Evolutionary conservation across 2,113 vertebrate genomes (phyloP).

Genomic region (Corapipo altera): DNA sequence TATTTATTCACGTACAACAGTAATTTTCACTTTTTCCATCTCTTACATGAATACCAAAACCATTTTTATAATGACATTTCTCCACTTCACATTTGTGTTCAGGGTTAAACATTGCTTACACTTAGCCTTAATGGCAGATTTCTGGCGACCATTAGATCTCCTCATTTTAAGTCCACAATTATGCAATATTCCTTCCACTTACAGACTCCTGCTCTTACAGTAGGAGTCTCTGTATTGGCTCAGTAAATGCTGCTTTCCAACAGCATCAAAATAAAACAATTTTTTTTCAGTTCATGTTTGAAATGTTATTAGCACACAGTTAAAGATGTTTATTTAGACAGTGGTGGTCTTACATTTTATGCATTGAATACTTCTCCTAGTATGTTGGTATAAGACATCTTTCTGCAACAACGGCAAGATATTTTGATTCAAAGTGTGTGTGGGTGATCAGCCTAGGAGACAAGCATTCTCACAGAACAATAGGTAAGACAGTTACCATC

Average conservation of each 20-base stretch:
- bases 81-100: background rate
- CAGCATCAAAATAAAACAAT: background rate
- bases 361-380: background rate
- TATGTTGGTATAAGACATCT: background rate
- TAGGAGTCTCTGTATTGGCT: background rate
- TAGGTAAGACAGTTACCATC: background rate
- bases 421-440: background rate
- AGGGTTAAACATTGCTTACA: background rate
- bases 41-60: background rate
- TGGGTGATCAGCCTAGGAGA: background rate
- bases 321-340: background rate
- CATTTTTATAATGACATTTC: background rate
- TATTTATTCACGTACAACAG: background rate
- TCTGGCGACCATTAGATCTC: background rate
- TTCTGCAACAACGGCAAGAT: background rate
- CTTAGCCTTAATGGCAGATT: background rate
- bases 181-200: background rate
- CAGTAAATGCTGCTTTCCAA: background rate
- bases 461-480: background rate
- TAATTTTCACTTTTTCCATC: background rate
- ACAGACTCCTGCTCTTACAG: background rate
- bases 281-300: background rate
- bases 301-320: background rate
- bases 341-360: background rate
- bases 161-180: background rate